phyloP scores from a whole-genome alignment of 2,797 vertebrate genomes.

The Lagodon rhomboides region DNA sequence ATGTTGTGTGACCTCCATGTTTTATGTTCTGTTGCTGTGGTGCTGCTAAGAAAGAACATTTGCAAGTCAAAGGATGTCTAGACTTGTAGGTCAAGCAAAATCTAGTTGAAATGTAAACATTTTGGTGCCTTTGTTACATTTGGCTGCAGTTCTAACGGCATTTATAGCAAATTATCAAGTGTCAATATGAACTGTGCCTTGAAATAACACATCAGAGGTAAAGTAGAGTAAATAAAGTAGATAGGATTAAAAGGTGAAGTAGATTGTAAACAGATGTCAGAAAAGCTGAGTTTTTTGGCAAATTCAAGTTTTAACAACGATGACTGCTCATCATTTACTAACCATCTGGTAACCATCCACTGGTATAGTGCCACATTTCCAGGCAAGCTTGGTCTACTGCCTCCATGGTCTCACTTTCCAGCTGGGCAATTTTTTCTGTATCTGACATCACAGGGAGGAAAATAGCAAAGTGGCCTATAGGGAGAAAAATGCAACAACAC shows the following conservation, averaged over 20 bases:
- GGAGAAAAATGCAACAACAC: slow-evolving; percentile 6
- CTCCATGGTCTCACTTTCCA: slow-evolving; percentile 83
- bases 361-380: slow-evolving; percentile 77
- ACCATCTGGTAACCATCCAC: background rate
- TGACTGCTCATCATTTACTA: slow-evolving; percentile 41
- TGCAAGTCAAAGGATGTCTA: background rate
- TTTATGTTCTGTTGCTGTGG: background rate
- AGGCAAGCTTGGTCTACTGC: slow-evolving; percentile 79
- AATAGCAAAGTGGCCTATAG: slow-evolving; percentile 76
- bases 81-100: background rate
- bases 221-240: too few species aligned
- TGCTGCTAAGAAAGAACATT: background rate
- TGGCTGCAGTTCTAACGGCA: background rate
- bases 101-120: background rate
- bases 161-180: background rate
- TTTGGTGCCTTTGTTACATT: background rate
- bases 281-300: background rate
- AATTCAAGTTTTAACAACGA: background rate
- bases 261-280: background rate
- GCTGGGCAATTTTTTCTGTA: slow-evolving; percentile 30
- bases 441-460: accelerated
- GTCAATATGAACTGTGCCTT: background rate
- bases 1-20: background rate
- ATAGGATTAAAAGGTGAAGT: too few species aligned
- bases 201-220: background rate